Evolutionary conservation across 2,888 invertebrate genomes (phyloP).

Genomic region (Elysia crispata): DNA sequence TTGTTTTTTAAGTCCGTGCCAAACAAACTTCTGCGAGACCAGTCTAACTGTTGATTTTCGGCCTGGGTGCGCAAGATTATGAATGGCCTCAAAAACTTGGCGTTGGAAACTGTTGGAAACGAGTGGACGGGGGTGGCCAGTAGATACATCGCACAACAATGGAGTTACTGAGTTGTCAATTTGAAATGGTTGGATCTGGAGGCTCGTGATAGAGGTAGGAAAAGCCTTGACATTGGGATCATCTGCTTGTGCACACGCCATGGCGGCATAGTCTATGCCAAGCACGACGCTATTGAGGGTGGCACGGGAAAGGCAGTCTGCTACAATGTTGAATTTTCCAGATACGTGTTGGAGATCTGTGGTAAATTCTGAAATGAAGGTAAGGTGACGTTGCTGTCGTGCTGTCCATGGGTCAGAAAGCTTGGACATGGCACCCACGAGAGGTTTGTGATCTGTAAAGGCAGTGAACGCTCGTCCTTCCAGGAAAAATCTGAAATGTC

Average conservation of each 20-base stretch:
- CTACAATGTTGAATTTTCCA: background rate
- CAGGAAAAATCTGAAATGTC: too few relatives aligned
- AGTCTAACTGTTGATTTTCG: constrained; percentile 9
- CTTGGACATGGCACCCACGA: too few relatives aligned
- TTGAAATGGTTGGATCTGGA: background rate
- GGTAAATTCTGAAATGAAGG: constrained; percentile 5
- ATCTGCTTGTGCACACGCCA: background rate
- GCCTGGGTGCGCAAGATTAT: constrained; percentile 7
- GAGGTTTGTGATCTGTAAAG: too few relatives aligned
- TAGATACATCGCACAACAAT: background rate
- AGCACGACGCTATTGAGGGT: background rate
- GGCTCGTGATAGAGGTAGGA: background rate
- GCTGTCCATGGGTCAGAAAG: background rate
- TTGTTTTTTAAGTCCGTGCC: constrained; percentile 2
- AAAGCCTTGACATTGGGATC: background rate
- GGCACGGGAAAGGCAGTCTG: constrained; percentile 6
- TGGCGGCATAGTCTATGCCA: background rate
- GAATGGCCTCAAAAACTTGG: background rate
- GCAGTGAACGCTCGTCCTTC: too few relatives aligned
- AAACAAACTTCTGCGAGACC: background rate
- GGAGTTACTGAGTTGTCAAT: background rate
- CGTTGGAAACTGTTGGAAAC: background rate
- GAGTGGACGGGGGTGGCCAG: background rate
- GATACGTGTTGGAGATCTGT: background rate
- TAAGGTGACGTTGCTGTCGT: background rate